Evolutionary conservation across 2,888 invertebrate genomes (phyloP).

Genomic region (Pandemis cinnamomeana): DNA sequence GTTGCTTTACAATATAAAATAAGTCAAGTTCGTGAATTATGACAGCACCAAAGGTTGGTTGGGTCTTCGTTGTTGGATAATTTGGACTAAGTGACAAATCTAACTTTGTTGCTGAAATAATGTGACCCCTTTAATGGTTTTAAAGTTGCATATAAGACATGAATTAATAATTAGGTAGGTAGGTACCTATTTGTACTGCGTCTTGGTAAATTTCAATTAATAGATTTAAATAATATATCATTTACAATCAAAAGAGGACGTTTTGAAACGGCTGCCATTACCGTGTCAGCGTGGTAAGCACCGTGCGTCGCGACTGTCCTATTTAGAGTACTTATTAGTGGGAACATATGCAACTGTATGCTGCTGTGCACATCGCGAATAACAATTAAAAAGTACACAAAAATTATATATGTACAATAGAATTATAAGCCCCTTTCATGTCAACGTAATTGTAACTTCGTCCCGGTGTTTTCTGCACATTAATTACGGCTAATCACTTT

Average conservation of each 20-base stretch:
- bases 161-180: too few species aligned
- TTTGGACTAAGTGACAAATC: too few species aligned
- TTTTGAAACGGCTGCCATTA: not conserved
- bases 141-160: too few species aligned
- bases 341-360: constrained; percentile 39
- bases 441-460: constrained; percentile 43
- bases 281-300: not conserved
- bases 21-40: too few species aligned
- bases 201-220: too few species aligned
- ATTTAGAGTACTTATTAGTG: constrained; percentile 41
- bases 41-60: too few species aligned
- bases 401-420: constrained; percentile 49
- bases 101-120: too few species aligned
- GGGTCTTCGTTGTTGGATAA: too few species aligned
- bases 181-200: too few species aligned
- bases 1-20: too few species aligned
- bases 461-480: constrained; percentile 18
- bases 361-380: constrained; percentile 32
- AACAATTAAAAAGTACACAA: constrained; percentile 13
- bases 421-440: constrained; percentile 53
- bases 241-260: not conserved
- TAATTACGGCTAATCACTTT: constrained; percentile 30
- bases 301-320: constrained; percentile 20
- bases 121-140: too few species aligned
- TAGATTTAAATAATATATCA: too few species aligned